phyloP scores from a whole-genome alignment of 2,113 vertebrate species.

The Gnathonemus longibarbis region DNA sequence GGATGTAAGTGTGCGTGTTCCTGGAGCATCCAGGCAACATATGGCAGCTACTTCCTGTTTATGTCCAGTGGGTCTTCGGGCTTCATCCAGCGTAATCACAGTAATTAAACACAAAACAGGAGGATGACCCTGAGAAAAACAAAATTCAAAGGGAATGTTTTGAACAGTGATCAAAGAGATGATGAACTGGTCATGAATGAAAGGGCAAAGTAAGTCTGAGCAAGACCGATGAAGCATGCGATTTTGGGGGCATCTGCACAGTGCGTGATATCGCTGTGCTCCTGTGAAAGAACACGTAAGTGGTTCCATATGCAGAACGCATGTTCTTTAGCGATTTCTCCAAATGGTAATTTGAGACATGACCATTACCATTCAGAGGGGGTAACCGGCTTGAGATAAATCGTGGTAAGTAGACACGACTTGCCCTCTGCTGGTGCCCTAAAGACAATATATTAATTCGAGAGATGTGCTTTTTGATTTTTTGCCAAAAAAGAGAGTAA shows the following conservation, averaged over 20 bases:
- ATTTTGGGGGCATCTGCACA: background rate
- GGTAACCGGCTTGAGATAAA: too few species aligned
- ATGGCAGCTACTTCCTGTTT: constrained; percentile 9
- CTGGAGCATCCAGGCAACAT: background rate
- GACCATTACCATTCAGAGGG: background rate
- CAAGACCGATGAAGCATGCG: background rate
- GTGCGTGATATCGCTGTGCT: background rate
- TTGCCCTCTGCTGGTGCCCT: background rate
- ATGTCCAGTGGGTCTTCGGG: background rate
- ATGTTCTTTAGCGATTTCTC: background rate
- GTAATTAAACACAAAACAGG: constrained; percentile 2
- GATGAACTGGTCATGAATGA: background rate
- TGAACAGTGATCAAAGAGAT: background rate
- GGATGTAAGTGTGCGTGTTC: background rate
- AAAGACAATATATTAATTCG: background rate
- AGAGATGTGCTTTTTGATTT: background rate
- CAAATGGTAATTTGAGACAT: background rate
- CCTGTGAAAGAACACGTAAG: background rate
- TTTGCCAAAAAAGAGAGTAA: background rate
- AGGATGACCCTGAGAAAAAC: background rate
- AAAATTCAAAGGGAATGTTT: background rate
- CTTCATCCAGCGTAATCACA: background rate
- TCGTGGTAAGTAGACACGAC: background rate
- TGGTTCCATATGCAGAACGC: background rate
- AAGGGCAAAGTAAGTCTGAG: background rate